Evolutionary conservation across 64 coral and sea anemone genomes (phyloP), one percentile per base, ranked within the genome.

Genomic region (Pocillopora verrucosa): DNA sequence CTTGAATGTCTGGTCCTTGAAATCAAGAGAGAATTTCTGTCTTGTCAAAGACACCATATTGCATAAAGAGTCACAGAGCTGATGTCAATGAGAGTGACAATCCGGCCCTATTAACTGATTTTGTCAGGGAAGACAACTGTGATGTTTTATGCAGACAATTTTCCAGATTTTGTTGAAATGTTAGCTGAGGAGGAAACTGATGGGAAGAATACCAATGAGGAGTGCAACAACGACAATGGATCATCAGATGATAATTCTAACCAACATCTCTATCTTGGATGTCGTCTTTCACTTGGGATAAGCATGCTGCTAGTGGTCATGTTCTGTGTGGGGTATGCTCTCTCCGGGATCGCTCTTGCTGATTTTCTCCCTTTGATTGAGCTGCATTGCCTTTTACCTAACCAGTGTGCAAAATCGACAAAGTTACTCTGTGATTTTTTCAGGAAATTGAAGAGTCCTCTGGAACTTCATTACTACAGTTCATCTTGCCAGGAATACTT

Each of bases 351-450:
- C 7, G 35, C 84, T 34, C 56, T 73, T 69, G 36, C 84, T 74
- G 84, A 87, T 87, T 87, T 87, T 68, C 65, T 87, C 15, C 74
- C 65, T 58, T 26, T 87, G 37, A 59, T 87, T 59, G 36, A 69
- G 24, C 20, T 87, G 14, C 84, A 87, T 34, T 87, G 84, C 56
- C 84, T 73, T 19, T 59, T 56, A 75, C 56, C 36, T 34, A 73
- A 69, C 24, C 16, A 58, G 19, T 69, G 36, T 16, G 84, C 70
- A 1, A 87, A 87, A 58, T 51, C 38, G 19, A 73, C 70, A 34
- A 87, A 58, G 84, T 73, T 73, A 75, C 70, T 87, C 35, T 36
- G 51, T 69, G 70, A 87, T 13, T 87, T 87, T 26, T 87, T 87
- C 34, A 10, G 35, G 37, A 14, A 63, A 17, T 36, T 86, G 19